A percentile compares a stretch with the other conserved stretches of the same genome.
These are phyloP conservation scores for Epizoanthus stellaris DNA, from an alignment of 92 coral and sea anemone species.

Conservation along the genomic window DNA sequence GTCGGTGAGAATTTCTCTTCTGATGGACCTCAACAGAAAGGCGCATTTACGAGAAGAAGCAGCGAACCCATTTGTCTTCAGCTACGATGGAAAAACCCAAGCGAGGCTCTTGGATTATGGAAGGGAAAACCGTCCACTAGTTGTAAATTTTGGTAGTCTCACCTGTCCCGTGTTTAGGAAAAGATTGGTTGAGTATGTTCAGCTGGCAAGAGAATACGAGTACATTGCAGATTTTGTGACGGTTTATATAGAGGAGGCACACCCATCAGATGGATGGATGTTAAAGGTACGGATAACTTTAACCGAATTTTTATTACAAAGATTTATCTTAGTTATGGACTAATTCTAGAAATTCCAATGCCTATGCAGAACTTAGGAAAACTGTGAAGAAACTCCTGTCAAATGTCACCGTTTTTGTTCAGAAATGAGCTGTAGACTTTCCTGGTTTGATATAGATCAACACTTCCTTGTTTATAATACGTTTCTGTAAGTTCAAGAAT, in stretches of 20 bases:
- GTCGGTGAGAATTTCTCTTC: conserved; percentile 32
- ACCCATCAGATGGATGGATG: neutral
- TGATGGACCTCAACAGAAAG: conserved; percentile 33
- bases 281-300: neutral
- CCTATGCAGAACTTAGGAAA: too few species aligned
- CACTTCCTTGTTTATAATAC: too few species aligned
- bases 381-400: too few species aligned
- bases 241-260: neutral
- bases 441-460: too few species aligned
- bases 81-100: conserved; percentile 33
- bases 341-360: too few species aligned
- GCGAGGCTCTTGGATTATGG: conserved; percentile 38
- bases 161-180: neutral
- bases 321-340: neutral
- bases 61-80: conserved; percentile 29
- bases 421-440: too few species aligned
- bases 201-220: neutral
- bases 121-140: neutral
- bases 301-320: neutral
- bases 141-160: neutral
- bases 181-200: neutral
- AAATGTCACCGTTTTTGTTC: too few species aligned
- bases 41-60: neutral
- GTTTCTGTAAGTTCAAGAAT: too few species aligned
- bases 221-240: neutral